Evolutionary conservation across 2,113 vertebrate species (phyloP).

Genomic region (Loxodonta africana): DNA sequence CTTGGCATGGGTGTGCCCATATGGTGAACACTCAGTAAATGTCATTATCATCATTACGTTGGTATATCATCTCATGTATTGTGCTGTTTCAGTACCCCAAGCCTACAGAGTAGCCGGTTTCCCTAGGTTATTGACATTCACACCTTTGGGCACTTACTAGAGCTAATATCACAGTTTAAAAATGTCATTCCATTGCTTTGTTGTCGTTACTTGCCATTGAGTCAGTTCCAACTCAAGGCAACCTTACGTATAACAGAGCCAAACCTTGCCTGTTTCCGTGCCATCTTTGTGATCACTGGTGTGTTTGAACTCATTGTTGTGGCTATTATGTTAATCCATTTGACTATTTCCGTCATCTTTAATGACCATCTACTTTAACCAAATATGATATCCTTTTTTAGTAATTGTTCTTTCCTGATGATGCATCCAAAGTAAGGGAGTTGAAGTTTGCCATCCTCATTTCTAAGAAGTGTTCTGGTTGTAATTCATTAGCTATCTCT

Average conservation of each 20-base stretch:
- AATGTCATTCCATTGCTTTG: background rate
- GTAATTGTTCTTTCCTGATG: background rate
- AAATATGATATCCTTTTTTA: background rate
- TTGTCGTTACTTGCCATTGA: background rate
- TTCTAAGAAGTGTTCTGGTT: no score
- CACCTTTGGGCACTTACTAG: background rate
- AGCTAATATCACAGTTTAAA: background rate
- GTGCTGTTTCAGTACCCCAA: rapidly evolving
- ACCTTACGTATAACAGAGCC: background rate
- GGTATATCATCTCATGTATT: rapidly evolving
- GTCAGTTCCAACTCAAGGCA: no score
- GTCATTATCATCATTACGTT: background rate
- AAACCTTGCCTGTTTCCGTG: background rate
- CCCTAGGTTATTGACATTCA: rapidly evolving
- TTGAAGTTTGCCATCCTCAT: background rate
- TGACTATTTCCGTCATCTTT: background rate
- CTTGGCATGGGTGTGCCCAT: rapidly evolving
- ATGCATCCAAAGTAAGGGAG: background rate
- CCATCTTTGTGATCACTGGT: no score
- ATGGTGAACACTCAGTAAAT: background rate
- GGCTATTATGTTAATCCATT: background rate
- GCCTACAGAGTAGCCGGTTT: background rate
- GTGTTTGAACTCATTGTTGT: background rate
- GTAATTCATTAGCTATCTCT: background rate
- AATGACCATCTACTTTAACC: background rate